Evolutionary conservation across 2,888 invertebrate genomes (phyloP), one percentile per base, ranked within the genome.

Genomic region (Eubasilissa splendida): DNA sequence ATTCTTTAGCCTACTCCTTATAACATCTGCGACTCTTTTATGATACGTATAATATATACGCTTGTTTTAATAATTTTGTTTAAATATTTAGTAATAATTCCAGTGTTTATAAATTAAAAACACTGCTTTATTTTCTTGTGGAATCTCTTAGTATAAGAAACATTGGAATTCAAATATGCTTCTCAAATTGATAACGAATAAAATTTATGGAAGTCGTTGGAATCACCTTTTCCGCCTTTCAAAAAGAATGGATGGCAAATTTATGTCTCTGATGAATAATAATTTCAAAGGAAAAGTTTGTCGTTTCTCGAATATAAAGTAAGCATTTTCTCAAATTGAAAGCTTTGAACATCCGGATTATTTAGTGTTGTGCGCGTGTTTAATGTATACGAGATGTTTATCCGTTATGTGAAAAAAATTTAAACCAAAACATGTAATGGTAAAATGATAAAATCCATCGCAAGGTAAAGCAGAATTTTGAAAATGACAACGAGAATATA

Each of bases 271-370:
- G 71, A 71, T 71, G 71, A 77, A 70, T 77, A 77, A 77, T 70
- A 77, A 77, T 77, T 68, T 77, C 77, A 77, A 77, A 77, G 77
- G 77, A 77, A 77, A 77, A 77, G 59, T 77, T 77, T 77, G 58
- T 59, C 77, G 77, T 56, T 58, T 56, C 58, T 42, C n/a, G 77
- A 77, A 77, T 70, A 52, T 50, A 31, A 77, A 77, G 60, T 58
- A 77, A 77, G 58, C 59, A 70, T 68, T 77, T 76, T 77, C 31
- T 42, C 60, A 77, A 77, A 77, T 68, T 77, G 70, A 70, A 77
- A 59, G 70, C 77, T 77, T 59, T 77, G 77, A 77, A 70, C 77
- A 77, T 68, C 77, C 77, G 59, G 58, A 42, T 58, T 77, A 70
- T 77, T 77, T 66, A 68, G 68, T 77, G 66, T 66, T 33, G 56